Conservation (phyloP, 2,888 invertebrate species). For the Rhopalosiphum nymphaeae region DNA sequence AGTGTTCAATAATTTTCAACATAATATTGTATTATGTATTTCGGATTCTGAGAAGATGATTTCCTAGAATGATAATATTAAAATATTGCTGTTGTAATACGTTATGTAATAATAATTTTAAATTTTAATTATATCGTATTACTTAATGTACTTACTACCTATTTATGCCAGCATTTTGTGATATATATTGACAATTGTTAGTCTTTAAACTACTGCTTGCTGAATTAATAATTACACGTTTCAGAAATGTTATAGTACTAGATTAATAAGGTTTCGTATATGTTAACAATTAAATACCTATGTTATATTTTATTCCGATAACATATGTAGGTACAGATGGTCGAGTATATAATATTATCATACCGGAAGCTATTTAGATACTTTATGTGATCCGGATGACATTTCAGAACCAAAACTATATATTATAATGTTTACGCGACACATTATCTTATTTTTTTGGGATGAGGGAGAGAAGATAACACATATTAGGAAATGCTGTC, state of each 20-base stretch:
- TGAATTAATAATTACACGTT: background rate
- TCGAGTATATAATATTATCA: background rate
- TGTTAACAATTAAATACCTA: background rate
- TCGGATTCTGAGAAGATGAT: background rate
- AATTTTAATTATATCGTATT: background rate
- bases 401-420: background rate
- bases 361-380: background rate
- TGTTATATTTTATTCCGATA: background rate
- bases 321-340: background rate
- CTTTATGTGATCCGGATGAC: background rate
- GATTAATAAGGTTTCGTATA: background rate
- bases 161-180: background rate
- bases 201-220: background rate
- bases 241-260: background rate
- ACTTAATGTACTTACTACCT: background rate
- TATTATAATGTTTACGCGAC: background rate
- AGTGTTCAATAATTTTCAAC: background rate
- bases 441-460: background rate
- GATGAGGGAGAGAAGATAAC: background rate
- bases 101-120: background rate
- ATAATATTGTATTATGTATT: background rate
- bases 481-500: background rate
- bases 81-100: background rate
- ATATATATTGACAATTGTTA: background rate
- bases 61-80: background rate